Base-by-base conservation (phyloP, 2,113 vertebrate genomes). In the Fregetta grallaria region DNA sequence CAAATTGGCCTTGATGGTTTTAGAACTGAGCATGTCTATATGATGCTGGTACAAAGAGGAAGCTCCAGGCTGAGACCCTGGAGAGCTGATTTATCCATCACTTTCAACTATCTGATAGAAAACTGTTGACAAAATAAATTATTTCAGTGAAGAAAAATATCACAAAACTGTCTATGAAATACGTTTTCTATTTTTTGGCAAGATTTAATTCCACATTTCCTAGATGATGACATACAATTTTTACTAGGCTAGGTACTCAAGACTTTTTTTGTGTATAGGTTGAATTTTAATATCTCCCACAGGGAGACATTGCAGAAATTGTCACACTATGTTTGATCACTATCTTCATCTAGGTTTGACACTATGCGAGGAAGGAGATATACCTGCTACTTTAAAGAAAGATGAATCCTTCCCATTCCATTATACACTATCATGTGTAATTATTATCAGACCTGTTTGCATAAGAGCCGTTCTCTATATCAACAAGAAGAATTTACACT, bases 231-330 rank as follows among this genome's bases (percentile, higher is more conserved):
- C 34, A 71, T 44, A 56, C 6, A 42, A 44, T 68, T 93, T 91
- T 94, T 91, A 70, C 61, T 40, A 79, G 19, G 15, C 32, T 84
- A 94, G 63, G 50, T 32, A 84, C 26, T 92, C 32, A 67, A 67
- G 55, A 36, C 10, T 29, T 70, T 83, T 91, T 91, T 88, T 88
- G 19, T 87, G 23, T 53, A 21, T 87, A 92, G 92, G 22, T 44
- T 87, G 80, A 91, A 86, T 91, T 94, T 91, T 94, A 96, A 95
- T 91, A 89, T 52, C 56, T 96, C 73, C 80, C 88, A 96, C 26
- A 90, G 90, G 82, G 88, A 94, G 65, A 62, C 12, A 53, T 26
- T 78, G 53, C 0, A 0, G 56, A 90, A 94, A 86, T 75, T 80
- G 83, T 92, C 88, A 80, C 47, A 81, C 79, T n/a, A 42, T 81